Conservation (phyloP, 2,113 vertebrate species). For the Synodontis membranacea region DNA sequence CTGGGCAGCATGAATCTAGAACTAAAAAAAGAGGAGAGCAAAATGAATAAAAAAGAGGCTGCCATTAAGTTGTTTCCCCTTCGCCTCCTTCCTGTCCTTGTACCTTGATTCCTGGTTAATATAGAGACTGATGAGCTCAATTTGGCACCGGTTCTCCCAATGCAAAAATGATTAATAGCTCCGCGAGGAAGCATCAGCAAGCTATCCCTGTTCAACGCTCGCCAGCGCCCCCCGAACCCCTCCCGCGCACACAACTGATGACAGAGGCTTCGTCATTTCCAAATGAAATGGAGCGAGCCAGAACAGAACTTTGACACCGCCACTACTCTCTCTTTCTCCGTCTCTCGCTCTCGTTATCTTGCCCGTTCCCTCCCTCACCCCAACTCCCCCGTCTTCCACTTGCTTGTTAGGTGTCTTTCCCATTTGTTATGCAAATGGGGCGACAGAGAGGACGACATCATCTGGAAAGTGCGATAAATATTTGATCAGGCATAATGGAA, state of each 20-base stretch:
- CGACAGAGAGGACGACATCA: constrained; percentile 84
- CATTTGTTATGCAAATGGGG: constrained; percentile 95
- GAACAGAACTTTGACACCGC: constrained; percentile 72
- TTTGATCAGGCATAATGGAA: constrained; percentile 99
- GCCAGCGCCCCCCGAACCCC: constrained; percentile 76
- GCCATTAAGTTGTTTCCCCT: constrained; percentile 24
- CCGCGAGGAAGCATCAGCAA: constrained; percentile 79
- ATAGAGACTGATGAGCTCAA: constrained; percentile 87
- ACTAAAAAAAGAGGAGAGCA: not conserved
- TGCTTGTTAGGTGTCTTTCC: constrained; percentile 67
- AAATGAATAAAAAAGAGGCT: constrained; percentile 15
- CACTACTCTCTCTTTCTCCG: constrained; percentile 38
- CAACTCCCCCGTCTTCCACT: constrained; percentile 52
- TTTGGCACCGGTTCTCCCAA: constrained; percentile 82
- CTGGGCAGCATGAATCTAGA: not conserved
- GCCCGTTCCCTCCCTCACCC: not conserved
- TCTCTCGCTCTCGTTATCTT: constrained; percentile 31
- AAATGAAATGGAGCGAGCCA: constrained; percentile 87
- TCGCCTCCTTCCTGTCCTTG: constrained; percentile 56
- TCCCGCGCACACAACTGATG: constrained; percentile 88
- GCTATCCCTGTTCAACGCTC: constrained; percentile 72
- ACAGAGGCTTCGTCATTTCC: constrained; percentile 84
- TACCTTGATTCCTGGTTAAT: constrained; percentile 72
- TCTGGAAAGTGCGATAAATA: constrained; percentile 98
- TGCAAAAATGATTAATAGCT: constrained; percentile 87